These are phyloP conservation scores for Paralvinella palmiformis DNA, from an alignment of 1,140 invertebrate genomes.

Conservation along the genomic window DNA sequence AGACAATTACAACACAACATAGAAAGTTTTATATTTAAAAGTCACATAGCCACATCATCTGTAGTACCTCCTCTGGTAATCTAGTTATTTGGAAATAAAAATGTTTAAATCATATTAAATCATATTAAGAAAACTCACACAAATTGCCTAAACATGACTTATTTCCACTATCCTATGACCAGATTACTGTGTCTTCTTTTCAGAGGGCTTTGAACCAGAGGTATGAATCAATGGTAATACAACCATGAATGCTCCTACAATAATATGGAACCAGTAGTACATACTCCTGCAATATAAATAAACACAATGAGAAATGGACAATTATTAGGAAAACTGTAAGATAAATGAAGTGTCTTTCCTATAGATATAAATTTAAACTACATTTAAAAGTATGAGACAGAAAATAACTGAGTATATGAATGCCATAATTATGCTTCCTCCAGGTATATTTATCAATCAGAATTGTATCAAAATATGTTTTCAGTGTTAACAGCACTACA, in stretches of 20 bases:
- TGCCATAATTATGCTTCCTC: background rate
- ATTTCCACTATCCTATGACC: too few relatives aligned
- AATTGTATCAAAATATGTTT: background rate
- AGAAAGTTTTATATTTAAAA: too few relatives aligned
- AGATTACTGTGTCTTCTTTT: too few relatives aligned
- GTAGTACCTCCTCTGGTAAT: too few relatives aligned
- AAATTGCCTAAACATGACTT: too few relatives aligned
- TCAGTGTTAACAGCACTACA: background rate
- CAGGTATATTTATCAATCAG: background rate
- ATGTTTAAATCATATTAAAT: too few relatives aligned
- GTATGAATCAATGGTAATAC: background rate
- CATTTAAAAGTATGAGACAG: background rate
- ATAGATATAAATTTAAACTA: background rate
- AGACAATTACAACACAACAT: too few relatives aligned
- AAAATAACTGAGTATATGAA: background rate
- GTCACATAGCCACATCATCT: too few relatives aligned
- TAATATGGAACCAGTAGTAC: constrained; percentile 1
- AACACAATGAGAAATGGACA: background rate
- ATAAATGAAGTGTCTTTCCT: background rate
- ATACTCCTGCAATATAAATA: background rate
- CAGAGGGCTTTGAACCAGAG: too few relatives aligned
- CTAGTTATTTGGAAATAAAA: too few relatives aligned
- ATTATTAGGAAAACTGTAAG: background rate
- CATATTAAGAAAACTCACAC: too few relatives aligned
- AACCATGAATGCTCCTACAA: background rate